Base-by-base conservation (phyloP, 2,888 invertebrate species). In the Agriopis aurantiaria region DNA sequence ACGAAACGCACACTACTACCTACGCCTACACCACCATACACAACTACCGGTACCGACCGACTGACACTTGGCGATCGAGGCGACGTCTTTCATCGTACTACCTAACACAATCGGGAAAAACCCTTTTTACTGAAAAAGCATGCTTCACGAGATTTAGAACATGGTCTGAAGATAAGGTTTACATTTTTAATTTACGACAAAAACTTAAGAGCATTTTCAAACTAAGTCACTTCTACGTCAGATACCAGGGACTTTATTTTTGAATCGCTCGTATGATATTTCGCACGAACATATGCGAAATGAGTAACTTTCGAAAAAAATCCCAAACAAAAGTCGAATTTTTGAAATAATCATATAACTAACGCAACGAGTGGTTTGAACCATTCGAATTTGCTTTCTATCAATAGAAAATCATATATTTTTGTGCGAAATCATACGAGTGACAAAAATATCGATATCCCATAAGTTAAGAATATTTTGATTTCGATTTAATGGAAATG, bases 21-120 rank as follows among this genome's bases (percentile, higher is more conserved):
- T 71, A 78, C 74, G 68, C 77, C 72, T 75, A 80, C 71, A 74
- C 73, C 48, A 71, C 78, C 63, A 63, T 61, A 76, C 74, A 81
- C 80, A 78, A 80, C 82, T 67, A 82, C 82, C 81, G 82, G 81
- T 75, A 80, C 78, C 80, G 80, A 84, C 74, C 57, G 56, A 71
- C 40, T 57, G 55, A 67, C 49, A 55, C 53, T 12, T 33, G 55
- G 43, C 67, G 62, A 68, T 62, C 66, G 60, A 60, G 55, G n/a
- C 53, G 23, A 43, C 7, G 1, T 10, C 43, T n/a, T 43, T 12
- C 46, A 7, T 23, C 46, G 8, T 46, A 48, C 11, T 45, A 33
- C n/a, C 60, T 14, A 49, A 49, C 60, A 14, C 60, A 14, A 60
- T 12, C 60, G 49, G 40, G 17, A 11, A 11, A n/a, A 60, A 6